Conservation (phyloP, 1,140 invertebrate species). For the Pinna nobilis region DNA sequence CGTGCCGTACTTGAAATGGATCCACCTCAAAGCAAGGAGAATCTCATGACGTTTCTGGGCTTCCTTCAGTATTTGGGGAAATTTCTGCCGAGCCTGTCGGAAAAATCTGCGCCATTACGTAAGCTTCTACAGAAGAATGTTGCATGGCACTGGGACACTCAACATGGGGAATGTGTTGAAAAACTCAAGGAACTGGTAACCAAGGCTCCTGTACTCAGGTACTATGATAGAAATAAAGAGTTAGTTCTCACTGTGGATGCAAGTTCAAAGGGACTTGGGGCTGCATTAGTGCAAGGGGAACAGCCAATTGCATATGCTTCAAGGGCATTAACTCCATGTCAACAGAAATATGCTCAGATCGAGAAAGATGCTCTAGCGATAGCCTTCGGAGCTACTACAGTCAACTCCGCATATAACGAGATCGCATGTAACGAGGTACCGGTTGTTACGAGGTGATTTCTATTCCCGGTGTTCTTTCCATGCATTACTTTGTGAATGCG, state of each 20-base stretch:
- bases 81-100: conserved; percentile 39
- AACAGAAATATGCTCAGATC: conserved; percentile 5
- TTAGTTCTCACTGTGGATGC: conserved; percentile 9
- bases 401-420: too few species aligned
- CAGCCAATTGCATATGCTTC: conserved; percentile 6
- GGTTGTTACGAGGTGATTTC: too few species aligned
- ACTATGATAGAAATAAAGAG: conserved; percentile 2
- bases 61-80: conserved; percentile 43
- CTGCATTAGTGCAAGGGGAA: conserved; percentile 7
- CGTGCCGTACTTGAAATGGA: conserved; percentile 59
- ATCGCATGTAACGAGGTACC: too few species aligned
- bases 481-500: too few species aligned
- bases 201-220: conserved; percentile 16
- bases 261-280: not conserved
- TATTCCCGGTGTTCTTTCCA: too few species aligned
- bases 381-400: not conserved
- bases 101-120: conserved; percentile 36
- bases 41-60: conserved; percentile 31
- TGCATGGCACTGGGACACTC: conserved; percentile 33
- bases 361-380: not conserved
- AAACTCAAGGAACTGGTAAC: conserved; percentile 26
- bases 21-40: conserved; percentile 23
- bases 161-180: conserved; percentile 24
- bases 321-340: not conserved
- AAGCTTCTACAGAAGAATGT: conserved; percentile 35